Percentiles rank a stretch among this genome's conserved stretches.
Conservation (phyloP, 2,113 vertebrate species). For the Pantherophis guttatus region DNA sequence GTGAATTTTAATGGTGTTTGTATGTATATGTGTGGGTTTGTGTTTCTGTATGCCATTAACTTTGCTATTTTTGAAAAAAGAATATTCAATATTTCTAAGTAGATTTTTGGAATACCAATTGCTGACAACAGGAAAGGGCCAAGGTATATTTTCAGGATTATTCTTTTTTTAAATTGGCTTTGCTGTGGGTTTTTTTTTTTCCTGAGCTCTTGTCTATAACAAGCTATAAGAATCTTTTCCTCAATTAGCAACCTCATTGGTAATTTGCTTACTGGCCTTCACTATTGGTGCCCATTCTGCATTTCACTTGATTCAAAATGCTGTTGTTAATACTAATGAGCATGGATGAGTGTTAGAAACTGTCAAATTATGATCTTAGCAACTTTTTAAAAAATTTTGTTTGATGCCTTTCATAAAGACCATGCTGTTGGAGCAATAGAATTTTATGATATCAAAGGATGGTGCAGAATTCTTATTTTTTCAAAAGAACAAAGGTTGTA, state of each 20-base stretch:
- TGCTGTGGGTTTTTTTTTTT: neutral
- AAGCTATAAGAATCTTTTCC: neutral
- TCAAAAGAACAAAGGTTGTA: neutral
- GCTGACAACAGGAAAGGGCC: slow-evolving; percentile 24
- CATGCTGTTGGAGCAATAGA: neutral
- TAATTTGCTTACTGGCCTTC: neutral
- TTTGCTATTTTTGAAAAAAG: slow-evolving; percentile 19
- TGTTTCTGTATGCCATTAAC: slow-evolving; percentile 48
- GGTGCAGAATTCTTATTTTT: neutral
- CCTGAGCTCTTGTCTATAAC: neutral
- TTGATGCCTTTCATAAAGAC: slow-evolving; percentile 9
- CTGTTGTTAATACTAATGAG: neutral
- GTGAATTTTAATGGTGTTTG: slow-evolving; percentile 51
- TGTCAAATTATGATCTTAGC: neutral
- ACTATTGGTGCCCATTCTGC: neutral
- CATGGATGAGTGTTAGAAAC: neutral
- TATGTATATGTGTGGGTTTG: neutral
- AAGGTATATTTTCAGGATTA: neutral
- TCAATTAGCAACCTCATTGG: neutral
- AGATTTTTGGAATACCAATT: slow-evolving; percentile 50
- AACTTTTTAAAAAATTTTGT: neutral
- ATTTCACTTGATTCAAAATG: neutral
- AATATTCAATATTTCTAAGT: slow-evolving; percentile 43
- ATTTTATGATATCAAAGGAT: neutral
- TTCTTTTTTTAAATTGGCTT: slow-evolving; percentile 3